A percentile compares a stretch with the other conserved stretches of the same genome.
Evolutionary conservation across 2,113 vertebrate genomes (phyloP).

Genomic region (Morone saxatilis): DNA sequence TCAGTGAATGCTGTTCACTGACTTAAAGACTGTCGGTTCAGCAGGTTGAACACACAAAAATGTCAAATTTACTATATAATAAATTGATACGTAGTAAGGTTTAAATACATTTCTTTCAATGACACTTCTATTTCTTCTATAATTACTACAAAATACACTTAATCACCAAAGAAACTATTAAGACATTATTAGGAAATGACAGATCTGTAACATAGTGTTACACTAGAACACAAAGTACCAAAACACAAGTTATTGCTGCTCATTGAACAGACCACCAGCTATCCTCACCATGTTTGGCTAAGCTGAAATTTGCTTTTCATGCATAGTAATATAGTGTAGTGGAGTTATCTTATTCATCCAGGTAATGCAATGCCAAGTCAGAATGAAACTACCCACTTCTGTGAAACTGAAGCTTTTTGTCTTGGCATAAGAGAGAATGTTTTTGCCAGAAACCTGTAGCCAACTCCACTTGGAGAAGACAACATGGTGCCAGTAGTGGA

Average conservation of each 20-base stretch:
- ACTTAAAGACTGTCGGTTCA: too few relatives aligned
- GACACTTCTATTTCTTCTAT: too few relatives aligned
- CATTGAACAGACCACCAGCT: neutral
- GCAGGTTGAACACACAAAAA: too few relatives aligned
- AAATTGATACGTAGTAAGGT: too few relatives aligned
- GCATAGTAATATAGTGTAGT: neutral
- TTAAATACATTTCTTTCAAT: too few relatives aligned
- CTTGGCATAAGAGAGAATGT: neutral
- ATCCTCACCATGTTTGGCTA: neutral
- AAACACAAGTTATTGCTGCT: neutral
- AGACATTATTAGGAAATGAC: neutral
- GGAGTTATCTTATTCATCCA: neutral
- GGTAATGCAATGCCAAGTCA: neutral
- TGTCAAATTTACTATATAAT: too few relatives aligned
- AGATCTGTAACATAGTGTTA: too few relatives aligned
- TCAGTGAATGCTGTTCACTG: too few relatives aligned
- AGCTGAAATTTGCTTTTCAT: neutral
- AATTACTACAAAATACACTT: too few relatives aligned
- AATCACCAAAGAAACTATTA: too few relatives aligned
- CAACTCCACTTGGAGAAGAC: neutral
- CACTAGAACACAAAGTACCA: neutral
- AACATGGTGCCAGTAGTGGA: neutral
- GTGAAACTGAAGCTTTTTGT: neutral
- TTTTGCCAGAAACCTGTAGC: constrained; percentile 12
- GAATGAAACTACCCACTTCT: neutral